Evolutionary conservation across 1,140 invertebrate species (phyloP).

Genomic region (Capitella teleta): DNA sequence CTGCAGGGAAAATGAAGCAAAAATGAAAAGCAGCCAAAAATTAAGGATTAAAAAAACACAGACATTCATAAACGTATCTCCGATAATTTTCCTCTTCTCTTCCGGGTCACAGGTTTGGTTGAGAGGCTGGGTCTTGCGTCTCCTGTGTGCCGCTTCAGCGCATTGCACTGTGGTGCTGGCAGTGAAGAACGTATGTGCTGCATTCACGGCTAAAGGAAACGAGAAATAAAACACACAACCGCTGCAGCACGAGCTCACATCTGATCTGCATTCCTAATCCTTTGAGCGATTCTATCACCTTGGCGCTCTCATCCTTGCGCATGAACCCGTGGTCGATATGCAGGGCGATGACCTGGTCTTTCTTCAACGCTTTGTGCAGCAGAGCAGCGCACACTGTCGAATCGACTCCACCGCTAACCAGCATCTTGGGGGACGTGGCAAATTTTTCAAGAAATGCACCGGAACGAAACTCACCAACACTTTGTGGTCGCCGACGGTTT

Average conservation of each 20-base stretch:
- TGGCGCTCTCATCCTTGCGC: conserved; percentile 85
- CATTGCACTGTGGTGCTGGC: conserved; percentile 57
- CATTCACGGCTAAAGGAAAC: conserved; percentile 39
- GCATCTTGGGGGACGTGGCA: too few relatives aligned
- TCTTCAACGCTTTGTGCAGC: conserved; percentile 72
- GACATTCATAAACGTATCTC: conserved; percentile 95
- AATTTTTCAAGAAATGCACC: conserved; percentile 17
- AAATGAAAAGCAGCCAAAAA: too few relatives aligned
- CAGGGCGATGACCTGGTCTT: conserved; percentile 86
- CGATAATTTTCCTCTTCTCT: conserved; percentile 96
- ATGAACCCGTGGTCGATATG: conserved; percentile 99
- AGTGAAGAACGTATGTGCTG: conserved; percentile 46
- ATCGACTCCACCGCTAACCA: conserved; percentile 94
- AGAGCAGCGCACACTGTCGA: conserved; percentile 95
- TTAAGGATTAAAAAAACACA: too few relatives aligned
- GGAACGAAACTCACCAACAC: conserved; percentile 56
- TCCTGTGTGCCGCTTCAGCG: conserved; percentile 47
- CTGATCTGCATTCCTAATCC: conserved; percentile 74
- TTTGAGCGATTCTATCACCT: conserved; percentile 73
- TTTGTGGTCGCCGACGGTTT: conserved; percentile 82
- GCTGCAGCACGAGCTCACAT: background rate
- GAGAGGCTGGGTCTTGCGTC: conserved; percentile 71
- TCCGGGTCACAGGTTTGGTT: conserved; percentile 81
- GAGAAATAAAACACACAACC: background rate
- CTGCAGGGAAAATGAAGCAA: conserved; percentile 20